Percentiles rank a stretch among this genome's conserved stretches.
These are phyloP conservation scores for Mesorhabditis spiculigera DNA, from an alignment of 2,888 invertebrate genomes.

Conservation along the genomic window DNA sequence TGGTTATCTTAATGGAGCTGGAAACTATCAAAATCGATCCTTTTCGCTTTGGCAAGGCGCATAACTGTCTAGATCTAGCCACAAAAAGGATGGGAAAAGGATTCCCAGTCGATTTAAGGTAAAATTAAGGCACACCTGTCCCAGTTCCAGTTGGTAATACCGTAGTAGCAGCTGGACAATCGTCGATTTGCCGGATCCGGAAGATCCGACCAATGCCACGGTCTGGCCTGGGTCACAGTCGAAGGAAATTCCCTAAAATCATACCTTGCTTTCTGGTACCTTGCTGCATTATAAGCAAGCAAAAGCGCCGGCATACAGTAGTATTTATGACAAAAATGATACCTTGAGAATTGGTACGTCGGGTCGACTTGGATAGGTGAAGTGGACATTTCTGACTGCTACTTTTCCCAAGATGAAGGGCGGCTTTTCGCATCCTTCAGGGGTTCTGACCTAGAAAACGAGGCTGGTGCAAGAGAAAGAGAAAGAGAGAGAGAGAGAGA, in stretches of 20 bases:
- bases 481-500: too few relatives aligned
- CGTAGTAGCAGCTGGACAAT: slow-evolving; percentile 60
- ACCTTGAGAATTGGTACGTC: slow-evolving; percentile 69
- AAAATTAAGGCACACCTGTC: slow-evolving; percentile 25
- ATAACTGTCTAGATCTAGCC: too few relatives aligned
- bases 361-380: slow-evolving; percentile 74
- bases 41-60: too few relatives aligned
- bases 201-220: slow-evolving; percentile 59
- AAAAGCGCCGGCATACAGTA: too few relatives aligned
- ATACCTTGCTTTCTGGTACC: neutral
- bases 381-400: slow-evolving; percentile 70
- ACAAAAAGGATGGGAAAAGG: too few relatives aligned
- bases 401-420: slow-evolving; percentile 67
- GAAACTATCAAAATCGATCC: too few relatives aligned
- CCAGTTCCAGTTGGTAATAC: slow-evolving; percentile 59
- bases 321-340: neutral
- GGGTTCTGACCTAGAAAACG: neutral
- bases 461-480: too few relatives aligned
- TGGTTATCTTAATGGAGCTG: too few relatives aligned
- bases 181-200: slow-evolving; percentile 62
- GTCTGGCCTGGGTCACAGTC: slow-evolving; percentile 41
- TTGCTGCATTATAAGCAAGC: too few relatives aligned
- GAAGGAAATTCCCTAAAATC: slow-evolving; percentile 7
- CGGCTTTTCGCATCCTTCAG: slow-evolving; percentile 62
- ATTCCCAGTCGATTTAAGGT: too few relatives aligned